phyloP scores from a whole-genome alignment of 2,113 vertebrate species.

The Hemicordylus capensis region DNA sequence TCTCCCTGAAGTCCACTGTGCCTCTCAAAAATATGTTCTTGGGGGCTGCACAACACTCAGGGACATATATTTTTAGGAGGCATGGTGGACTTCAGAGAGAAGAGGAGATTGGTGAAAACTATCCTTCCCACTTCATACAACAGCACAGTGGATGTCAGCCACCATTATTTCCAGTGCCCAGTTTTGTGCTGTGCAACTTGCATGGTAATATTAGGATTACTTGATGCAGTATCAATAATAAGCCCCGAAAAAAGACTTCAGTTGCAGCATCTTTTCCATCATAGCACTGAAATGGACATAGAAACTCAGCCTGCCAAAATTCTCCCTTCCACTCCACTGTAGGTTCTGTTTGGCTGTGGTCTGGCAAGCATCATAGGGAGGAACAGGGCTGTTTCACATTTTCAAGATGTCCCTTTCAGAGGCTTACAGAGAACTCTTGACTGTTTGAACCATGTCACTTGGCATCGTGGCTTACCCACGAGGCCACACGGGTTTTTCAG shows the following conservation, averaged over 20 bases:
- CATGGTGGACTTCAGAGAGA: too few species aligned
- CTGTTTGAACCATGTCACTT: not conserved
- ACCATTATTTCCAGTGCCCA: not conserved
- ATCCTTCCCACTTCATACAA: too few species aligned
- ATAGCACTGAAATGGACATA: not conserved
- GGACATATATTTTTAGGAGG: too few species aligned
- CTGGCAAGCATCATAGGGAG: not conserved
- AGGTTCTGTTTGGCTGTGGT: not conserved
- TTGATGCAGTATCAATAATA: not conserved
- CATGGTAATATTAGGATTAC: not conserved
- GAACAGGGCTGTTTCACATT: not conserved
- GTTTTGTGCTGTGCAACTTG: not conserved
- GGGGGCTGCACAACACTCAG: too few species aligned
- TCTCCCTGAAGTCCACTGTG: too few species aligned
- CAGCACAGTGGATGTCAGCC: too few species aligned
- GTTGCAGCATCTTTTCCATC: not conserved
- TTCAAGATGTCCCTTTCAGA: not conserved
- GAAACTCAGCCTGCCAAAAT: not conserved
- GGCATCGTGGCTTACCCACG: not conserved
- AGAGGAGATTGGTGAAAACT: too few species aligned
- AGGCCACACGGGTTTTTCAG: conserved; percentile 39
- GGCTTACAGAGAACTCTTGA: not conserved
- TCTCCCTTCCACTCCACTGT: not conserved
- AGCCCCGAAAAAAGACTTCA: not conserved
- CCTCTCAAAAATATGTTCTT: too few species aligned